phyloP scores from a whole-genome alignment of 2,888 invertebrate genomes.

The Caenorhabditis uteleia region DNA sequence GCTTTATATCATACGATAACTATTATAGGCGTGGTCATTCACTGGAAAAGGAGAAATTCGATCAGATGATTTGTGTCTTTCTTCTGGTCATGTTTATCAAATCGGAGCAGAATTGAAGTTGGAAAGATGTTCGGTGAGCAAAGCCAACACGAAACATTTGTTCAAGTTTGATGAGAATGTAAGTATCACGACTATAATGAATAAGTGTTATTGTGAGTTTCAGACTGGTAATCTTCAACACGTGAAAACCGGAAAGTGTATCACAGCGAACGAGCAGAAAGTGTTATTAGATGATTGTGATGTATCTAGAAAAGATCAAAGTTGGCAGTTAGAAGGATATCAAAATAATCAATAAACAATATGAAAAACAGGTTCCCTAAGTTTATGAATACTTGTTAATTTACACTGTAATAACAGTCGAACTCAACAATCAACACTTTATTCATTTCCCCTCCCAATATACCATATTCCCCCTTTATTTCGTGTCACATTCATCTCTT shows the following conservation, averaged over 20 bases:
- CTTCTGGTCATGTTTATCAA: conserved; percentile 41
- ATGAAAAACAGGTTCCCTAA: too few species aligned
- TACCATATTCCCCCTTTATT: too few species aligned
- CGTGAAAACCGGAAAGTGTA: conserved; percentile 36
- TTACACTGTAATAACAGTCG: too few species aligned
- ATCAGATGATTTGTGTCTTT: conserved; percentile 67
- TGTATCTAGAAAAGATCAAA: conserved; percentile 19
- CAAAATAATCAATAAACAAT: too few species aligned
- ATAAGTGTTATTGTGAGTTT: conserved; percentile 1
- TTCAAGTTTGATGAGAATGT: conserved; percentile 52
- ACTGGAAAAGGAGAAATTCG: conserved; percentile 66
- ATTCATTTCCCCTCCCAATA: too few species aligned
- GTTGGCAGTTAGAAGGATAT: conserved; percentile 36
- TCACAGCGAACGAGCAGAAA: conserved; percentile 16
- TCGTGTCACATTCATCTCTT: too few species aligned
- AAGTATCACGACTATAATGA: neutral
- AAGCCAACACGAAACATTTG: conserved; percentile 51
- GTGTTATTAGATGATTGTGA: conserved; percentile 29
- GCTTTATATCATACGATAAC: too few species aligned
- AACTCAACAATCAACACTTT: too few species aligned
- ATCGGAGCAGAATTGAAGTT: conserved; percentile 36
- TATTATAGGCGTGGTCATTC: conserved; percentile 67
- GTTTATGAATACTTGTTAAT: too few species aligned
- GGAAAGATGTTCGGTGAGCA: conserved; percentile 57
- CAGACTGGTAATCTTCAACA: conserved; percentile 24